Base-by-base conservation (phyloP, 2,888 invertebrate genomes). In the Neria commutata region DNA sequence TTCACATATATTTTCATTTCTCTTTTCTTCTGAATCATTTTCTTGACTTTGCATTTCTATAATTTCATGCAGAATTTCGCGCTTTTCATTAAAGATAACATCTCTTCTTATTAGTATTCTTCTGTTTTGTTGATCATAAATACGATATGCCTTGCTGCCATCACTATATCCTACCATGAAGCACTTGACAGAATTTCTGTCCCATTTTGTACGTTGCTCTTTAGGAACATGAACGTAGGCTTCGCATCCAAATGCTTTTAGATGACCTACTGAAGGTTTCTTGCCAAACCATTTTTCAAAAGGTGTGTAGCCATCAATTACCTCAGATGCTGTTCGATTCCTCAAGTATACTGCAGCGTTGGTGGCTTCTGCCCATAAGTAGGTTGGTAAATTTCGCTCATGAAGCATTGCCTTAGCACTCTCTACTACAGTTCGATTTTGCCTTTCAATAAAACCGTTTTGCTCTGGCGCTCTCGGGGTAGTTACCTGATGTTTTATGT, bases 351-450 rank as follows among this genome's bases (percentile, higher is more conserved):
- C 68, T 8, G 74, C 72, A 58, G 70, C 72, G 8, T 69, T 65
- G 0, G 75, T 69, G 1, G 78, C 78, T 64, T 79, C 78, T 17
- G 75, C 75, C 78, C 77, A 79, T 3, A 76, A 58, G 52, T 34
- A 52, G 10, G 23, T n/a, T 14, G 46, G 34, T 10, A 52, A 2
- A 14, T 52, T 8, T 25, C 14, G 57, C 59, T 51, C 26, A 48
- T 56, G 54, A 14, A 60, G 19, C 60, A 63, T 63, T 2, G 54
- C 49, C 46, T 56, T 54, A 14, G 56, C 58, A 19, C 49, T 21
- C 53, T 58, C 54, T 14, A 62, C 52, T 10, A 62, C 23, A 14
- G 62, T 59, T 14, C 49, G 11, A 23, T 58, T 62, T 46, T 59
- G 56, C 29, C 48, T 25, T 34, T 62, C 59, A 11, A 52, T 54